Conservation (phyloP, 2,797 vertebrate genomes). For the Argentina silus region DNA sequence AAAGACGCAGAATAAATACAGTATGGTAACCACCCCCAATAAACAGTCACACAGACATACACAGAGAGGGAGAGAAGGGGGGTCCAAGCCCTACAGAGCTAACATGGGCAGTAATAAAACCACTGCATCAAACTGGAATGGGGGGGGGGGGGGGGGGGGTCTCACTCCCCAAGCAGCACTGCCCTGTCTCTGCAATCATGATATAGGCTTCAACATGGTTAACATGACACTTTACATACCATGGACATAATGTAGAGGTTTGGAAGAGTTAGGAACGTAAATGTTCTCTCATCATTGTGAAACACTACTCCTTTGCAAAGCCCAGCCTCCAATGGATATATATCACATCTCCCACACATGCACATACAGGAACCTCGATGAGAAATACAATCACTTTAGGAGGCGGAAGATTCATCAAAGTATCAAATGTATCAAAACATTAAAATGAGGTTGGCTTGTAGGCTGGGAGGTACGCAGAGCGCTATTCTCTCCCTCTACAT, state of each 20-base stretch:
- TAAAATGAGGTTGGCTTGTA: conserved; percentile 29
- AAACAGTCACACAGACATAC: conserved; percentile 30
- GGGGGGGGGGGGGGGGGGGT: too few relatives aligned
- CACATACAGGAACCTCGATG: conserved; percentile 26
- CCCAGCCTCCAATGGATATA: not conserved
- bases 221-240: conserved; percentile 31
- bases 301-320: conserved; percentile 9
- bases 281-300: conserved; percentile 32
- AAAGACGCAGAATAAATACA: conserved; percentile 32
- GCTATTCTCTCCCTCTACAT: not conserved
- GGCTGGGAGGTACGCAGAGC: conserved; percentile 15
- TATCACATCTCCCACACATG: conserved; percentile 9
- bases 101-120: conserved; percentile 21
- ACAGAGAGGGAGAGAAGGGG: conserved; percentile 22
- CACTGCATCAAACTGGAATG: conserved; percentile 22
- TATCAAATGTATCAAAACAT: conserved; percentile 31
- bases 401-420: conserved; percentile 15
- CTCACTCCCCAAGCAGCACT: conserved; percentile 19
- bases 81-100: conserved; percentile 15
- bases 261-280: conserved; percentile 27
- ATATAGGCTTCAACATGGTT: conserved; percentile 25
- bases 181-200: not conserved
- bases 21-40: conserved; percentile 13
- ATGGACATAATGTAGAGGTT: conserved; percentile 37
- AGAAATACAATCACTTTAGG: conserved; percentile 46